Evolutionary conservation across 2,797 vertebrate species (phyloP).

Genomic region (Thunnus albacares): DNA sequence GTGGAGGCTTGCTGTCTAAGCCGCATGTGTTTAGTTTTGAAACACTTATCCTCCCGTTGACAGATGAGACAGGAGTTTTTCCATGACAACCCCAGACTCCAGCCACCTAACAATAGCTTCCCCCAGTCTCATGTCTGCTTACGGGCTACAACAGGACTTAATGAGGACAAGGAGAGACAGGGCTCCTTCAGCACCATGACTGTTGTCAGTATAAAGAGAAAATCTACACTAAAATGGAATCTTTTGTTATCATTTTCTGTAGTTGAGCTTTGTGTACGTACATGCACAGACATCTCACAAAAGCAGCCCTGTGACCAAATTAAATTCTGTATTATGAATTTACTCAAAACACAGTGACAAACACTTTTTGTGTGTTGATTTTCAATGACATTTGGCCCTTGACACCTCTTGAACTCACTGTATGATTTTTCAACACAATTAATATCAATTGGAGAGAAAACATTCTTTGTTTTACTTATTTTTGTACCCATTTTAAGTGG

Average conservation of each 20-base stretch:
- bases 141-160: slow-evolving; percentile 54
- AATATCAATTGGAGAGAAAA: slow-evolving; percentile 7
- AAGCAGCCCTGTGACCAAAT: background rate
- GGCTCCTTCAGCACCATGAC: slow-evolving; percentile 54
- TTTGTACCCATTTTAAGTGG: background rate
- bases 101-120: slow-evolving; percentile 67
- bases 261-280: background rate
- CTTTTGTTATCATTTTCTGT: slow-evolving; percentile 19
- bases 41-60: slow-evolving; percentile 73
- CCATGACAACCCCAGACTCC: slow-evolving; percentile 66
- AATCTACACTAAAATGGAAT: slow-evolving; percentile 35
- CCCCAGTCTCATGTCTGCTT: slow-evolving; percentile 51
- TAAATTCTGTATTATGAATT: background rate
- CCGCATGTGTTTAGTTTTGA: slow-evolving; percentile 66
- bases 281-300: background rate
- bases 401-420: background rate
- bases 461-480: background rate
- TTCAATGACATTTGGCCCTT: background rate
- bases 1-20: slow-evolving; percentile 61
- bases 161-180: slow-evolving; percentile 58
- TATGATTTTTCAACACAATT: background rate
- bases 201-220: slow-evolving; percentile 24
- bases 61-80: slow-evolving; percentile 73
- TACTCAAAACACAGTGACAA: no score
- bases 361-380: background rate